A percentile compares a stretch with the other conserved stretches of the same genome.
phyloP scores from a whole-genome alignment of 1,140 invertebrate species.

The Chrysopa pallens region DNA sequence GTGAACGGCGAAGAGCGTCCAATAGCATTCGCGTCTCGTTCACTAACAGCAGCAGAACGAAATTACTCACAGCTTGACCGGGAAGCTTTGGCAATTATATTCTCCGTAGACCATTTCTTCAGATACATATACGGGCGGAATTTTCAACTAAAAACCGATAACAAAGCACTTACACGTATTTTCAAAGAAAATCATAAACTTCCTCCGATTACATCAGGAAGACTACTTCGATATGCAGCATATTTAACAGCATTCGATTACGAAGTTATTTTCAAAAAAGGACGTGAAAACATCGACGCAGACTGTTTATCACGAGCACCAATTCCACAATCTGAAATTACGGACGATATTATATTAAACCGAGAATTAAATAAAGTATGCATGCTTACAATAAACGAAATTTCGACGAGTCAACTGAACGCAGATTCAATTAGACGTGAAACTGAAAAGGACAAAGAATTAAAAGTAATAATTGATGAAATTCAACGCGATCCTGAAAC shows the following conservation, averaged over 20 bases:
- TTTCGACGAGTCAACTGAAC: too few relatives aligned
- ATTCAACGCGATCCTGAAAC: too few relatives aligned
- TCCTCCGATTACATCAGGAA: constrained; percentile 10
- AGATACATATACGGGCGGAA: constrained; percentile 5
- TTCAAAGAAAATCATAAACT: constrained; percentile 10
- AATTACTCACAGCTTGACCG: constrained; percentile 12
- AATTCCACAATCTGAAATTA: not conserved
- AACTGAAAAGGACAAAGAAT: too few relatives aligned
- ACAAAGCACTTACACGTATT: constrained; percentile 14
- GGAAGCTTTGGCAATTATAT: constrained; percentile 11
- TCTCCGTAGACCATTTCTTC: constrained; percentile 8
- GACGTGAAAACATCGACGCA: constrained; percentile 8
- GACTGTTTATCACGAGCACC: constrained; percentile 10
- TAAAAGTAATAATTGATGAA: too few relatives aligned
- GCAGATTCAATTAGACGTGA: too few relatives aligned
- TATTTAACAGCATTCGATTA: constrained; percentile 13
- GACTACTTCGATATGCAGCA: constrained; percentile 12
- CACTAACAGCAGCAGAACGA: constrained; percentile 6
- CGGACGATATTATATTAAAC: constrained; percentile 2
- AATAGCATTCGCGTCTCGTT: constrained; percentile 8
- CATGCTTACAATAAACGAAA: too few relatives aligned
- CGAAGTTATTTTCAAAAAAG: constrained; percentile 7
- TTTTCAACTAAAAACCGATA: constrained; percentile 13
- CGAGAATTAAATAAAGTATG: too few relatives aligned
- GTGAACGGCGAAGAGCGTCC: constrained; percentile 7